A percentile compares a stretch with the other conserved stretches of the same genome.
phyloP scores from a whole-genome alignment of 2,888 invertebrate genomes.

The Keiferia lycopersicella region DNA sequence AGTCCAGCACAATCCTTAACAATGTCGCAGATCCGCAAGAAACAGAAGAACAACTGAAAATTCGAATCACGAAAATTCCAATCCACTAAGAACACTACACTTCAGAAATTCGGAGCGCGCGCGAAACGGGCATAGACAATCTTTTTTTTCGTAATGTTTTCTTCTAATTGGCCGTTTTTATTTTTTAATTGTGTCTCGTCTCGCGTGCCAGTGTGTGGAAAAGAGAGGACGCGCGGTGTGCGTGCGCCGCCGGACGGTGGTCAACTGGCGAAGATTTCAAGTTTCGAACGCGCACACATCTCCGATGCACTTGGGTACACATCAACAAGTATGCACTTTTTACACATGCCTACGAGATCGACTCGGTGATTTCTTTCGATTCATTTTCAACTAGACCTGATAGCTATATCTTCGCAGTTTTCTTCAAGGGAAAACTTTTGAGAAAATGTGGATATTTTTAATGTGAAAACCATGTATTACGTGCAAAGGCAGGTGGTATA shows the following conservation, averaged over 20 bases:
- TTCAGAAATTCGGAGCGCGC: conserved; percentile 46
- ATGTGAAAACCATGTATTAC: conserved; percentile 26
- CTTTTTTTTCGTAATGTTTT: conserved; percentile 35
- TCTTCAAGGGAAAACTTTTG: conserved; percentile 30
- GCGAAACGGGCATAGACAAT: conserved; percentile 42
- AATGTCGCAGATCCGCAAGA: conserved; percentile 29
- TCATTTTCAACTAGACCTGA: background rate
- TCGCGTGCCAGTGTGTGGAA: conserved; percentile 47
- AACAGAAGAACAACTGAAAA: conserved; percentile 30
- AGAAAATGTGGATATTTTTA: conserved; percentile 20
- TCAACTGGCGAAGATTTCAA: conserved; percentile 62
- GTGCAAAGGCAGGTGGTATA: conserved; percentile 18
- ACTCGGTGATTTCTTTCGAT: conserved; percentile 18
- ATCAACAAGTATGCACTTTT: conserved; percentile 30
- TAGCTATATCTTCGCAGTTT: background rate
- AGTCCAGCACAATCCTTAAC: conserved; percentile 33
- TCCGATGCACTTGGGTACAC: conserved; percentile 29
- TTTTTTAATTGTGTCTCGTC: conserved; percentile 45
- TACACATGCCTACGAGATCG: conserved; percentile 23
- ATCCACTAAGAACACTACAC: conserved; percentile 46
- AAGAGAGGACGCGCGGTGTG: conserved; percentile 39
- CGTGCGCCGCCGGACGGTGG: conserved; percentile 74
- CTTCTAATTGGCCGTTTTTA: conserved; percentile 39
- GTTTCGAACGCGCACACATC: conserved; percentile 40
- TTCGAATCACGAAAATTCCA: conserved; percentile 36